Base-by-base conservation (phyloP, 1,140 invertebrate genomes). In the Microplitis demolitor region DNA sequence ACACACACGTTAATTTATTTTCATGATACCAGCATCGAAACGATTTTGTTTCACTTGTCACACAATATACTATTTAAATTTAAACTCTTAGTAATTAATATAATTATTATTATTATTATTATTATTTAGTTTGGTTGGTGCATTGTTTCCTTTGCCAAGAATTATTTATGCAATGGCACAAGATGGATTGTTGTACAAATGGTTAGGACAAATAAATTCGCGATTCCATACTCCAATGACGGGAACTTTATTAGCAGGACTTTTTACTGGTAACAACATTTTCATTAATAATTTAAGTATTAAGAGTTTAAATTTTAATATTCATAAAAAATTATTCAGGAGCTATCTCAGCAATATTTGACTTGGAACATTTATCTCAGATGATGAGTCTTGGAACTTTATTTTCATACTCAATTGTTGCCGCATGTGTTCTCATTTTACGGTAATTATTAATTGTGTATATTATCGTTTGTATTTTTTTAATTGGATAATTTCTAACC, bases 321-420 rank as follows among this genome's bases (percentile, higher is more conserved):
- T 8, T 45, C 11, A 24, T 45, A 11, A 45, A 45, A 4, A 45
- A 45, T 11, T 45, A 45, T 45, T 45, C 11, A 91, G 93, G 91
- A 69, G 66, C 92, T 13, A 89, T 96, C 85, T 93, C 94, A 3
- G 89, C 91, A 62, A 80, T 96, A 58, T 95, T 96, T 80, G 90
- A 95, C 75, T 82, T 96, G 1, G 87, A 89, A 33, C 91, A 93
- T 79, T 85, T 96, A 3, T 90, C 95, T 3, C 91, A 94, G 73
- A 95, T 96, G 93, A 94, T 96, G 93, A 94, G 93, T 13, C 95
- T 96, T 78, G 94, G 94, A 56, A 96, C 94, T 1, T 81, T 96
- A 3, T 81, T 95, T 68, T 94, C 95, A 11, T 96, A 96, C 82
- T 93, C 93, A 0, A 91, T 96, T 76, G 95, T 96, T 5, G 93